Base-by-base conservation (phyloP, 2,888 invertebrate species). In the Cyclophora punctaria region DNA sequence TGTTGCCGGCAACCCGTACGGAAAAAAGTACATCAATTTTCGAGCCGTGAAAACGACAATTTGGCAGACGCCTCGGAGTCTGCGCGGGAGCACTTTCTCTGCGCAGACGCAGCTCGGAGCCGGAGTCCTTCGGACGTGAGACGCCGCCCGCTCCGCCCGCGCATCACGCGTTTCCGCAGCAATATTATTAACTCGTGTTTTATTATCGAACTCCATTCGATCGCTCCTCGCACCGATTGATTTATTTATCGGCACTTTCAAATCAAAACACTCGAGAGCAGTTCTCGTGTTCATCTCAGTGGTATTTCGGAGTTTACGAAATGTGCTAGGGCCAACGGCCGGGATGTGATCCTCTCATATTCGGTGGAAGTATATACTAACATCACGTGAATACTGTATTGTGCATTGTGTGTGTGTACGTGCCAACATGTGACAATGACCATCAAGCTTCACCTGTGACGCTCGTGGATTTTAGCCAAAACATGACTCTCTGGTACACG, bases 11-110 rank as follows among this genome's bases (percentile, higher is more conserved):
- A 71, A 74, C 61, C 74, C 69, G 75, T 79, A 73, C 77, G 83
- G 80, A 83, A 20, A 86, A 83, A 83, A 78, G 56, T 72, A 66
- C 70, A 75, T 80, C 69, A 74, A 78, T 84, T 82, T 78, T 64
- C 73, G 77, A 76, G 76, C 76, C 83, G 78, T 82, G 82, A 84
- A 86, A 83, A 83, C 78, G 73, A 61, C 72, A 73, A 78, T 81
- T 85, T 83, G 87, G 83, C 84, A 86, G 87, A 82, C 87, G 83
- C 75, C 83, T 76, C 78, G 75, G 82, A 85, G 87, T 87, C 87
- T 87, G 85, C 77, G 78, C 80, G 67, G 73, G 77, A 79, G 68
- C 75, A 85, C 87, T 87, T 87, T 86, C 87, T 83, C 86, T 79
- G 84, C 78, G 78, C 78, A 68, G 69, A 71, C 75, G 74, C 73